phyloP scores from a whole-genome alignment of 92 coral and sea anemone species.

The Umimayanthus kanabou region DNA sequence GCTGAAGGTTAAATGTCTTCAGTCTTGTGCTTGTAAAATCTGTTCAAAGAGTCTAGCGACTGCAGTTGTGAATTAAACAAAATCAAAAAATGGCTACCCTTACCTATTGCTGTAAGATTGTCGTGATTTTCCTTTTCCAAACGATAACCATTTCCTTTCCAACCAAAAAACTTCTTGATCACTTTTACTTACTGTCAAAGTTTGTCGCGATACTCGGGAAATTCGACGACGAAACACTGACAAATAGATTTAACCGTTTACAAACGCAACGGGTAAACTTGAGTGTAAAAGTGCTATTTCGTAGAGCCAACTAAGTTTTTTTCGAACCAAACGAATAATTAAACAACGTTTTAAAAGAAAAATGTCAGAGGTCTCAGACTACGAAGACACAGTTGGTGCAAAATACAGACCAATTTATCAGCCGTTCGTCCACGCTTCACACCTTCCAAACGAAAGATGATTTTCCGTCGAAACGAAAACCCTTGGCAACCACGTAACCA shows the following conservation, averaged over 20 bases:
- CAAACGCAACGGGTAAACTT: background rate
- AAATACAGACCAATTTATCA: too few relatives aligned
- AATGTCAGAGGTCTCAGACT: too few relatives aligned
- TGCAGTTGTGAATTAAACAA: background rate
- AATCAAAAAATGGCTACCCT: constrained; percentile 2
- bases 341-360: background rate
- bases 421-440: too few relatives aligned
- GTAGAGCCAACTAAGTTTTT: background rate
- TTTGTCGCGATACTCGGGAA: background rate
- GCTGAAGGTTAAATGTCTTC: background rate
- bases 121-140: background rate
- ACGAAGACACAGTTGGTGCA: too few relatives aligned
- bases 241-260: background rate
- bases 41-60: background rate
- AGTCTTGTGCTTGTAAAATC: background rate
- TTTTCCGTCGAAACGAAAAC: background rate
- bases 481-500: background rate
- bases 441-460: too few relatives aligned
- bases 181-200: background rate
- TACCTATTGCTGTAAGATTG: background rate
- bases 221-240: background rate
- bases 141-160: background rate
- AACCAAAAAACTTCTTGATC: background rate
- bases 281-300: background rate
- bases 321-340: background rate